Evolutionary conservation across 2,113 vertebrate genomes (phyloP).

Genomic region (Osmerus eperlanus): DNA sequence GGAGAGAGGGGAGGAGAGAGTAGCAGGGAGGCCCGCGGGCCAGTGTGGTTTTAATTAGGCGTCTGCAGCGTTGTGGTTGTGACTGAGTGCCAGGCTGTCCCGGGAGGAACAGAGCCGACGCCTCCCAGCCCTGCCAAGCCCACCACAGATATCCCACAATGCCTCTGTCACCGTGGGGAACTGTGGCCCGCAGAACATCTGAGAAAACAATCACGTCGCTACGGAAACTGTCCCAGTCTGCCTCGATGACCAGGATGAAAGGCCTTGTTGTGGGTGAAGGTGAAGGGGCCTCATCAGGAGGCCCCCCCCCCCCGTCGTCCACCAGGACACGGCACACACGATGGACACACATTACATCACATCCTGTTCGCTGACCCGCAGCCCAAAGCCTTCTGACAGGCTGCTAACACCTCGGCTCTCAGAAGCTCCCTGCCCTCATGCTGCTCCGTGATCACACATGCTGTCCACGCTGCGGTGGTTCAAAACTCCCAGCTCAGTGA

Average conservation of each 20-base stretch:
- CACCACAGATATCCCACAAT: slow-evolving; percentile 65
- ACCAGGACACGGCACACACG: too few species aligned
- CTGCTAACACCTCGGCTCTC: too few species aligned
- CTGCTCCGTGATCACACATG: too few species aligned
- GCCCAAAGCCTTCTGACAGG: too few species aligned
- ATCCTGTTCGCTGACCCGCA: too few species aligned
- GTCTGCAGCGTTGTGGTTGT: slow-evolving; percentile 63
- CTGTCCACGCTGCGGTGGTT: too few species aligned
- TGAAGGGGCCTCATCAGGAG: not conserved
- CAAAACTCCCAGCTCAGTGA: not conserved
- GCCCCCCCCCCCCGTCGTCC: too few species aligned
- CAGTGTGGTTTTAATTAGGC: slow-evolving; percentile 64
- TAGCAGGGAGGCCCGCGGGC: not conserved
- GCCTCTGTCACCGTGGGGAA: slow-evolving; percentile 68
- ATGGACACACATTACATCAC: too few species aligned
- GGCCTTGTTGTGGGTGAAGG: not conserved
- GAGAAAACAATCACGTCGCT: slow-evolving; percentile 72
- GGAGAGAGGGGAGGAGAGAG: not conserved
- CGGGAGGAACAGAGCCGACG: slow-evolving; percentile 71
- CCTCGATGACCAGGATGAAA: slow-evolving; percentile 15
- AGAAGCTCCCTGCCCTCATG: too few species aligned
- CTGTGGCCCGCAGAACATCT: slow-evolving; percentile 70
- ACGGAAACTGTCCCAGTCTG: slow-evolving; percentile 29
- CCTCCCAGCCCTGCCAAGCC: slow-evolving; percentile 71
- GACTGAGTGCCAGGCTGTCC: slow-evolving; percentile 69